Evolutionary conservation across 2,888 invertebrate genomes (phyloP), one percentile per base, ranked within the genome.

Genomic region (Volucella zonaria): DNA sequence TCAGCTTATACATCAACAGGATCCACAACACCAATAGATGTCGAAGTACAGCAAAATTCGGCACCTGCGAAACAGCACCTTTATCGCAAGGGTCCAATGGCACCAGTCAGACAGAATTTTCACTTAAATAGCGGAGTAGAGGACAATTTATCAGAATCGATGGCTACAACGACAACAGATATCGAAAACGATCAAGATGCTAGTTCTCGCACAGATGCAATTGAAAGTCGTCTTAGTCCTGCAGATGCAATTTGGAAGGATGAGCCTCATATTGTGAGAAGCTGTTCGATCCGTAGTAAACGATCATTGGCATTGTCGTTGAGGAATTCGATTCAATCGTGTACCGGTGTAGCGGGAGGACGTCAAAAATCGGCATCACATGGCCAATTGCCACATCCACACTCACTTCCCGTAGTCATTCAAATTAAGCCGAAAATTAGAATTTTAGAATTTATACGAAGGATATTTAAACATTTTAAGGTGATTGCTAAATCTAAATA

Each of bases 1-100:
- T 71, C 81, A 2, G 59, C 12, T 2, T 51, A 64, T 11, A 76
- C 66, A 10, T 83, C 83, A 42, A 79, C 83, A 12, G 66, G 89
- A 52, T 91, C 91, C 4, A 90, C 91, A 73, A 90, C 90, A 12
- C 90, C 91, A 15, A 90, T 91, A 10, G 91, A 90, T n/a, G 90
- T 90, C 81, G 90, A 90, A 40, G 90, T 89, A 87, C 88, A 23
- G 87, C 89, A 51, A 73, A 87, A 62, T 88, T 81, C 71, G 45
- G 6, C 6, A 1, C 70, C 58, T 42, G 68, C 54, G 10, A 68
- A 71, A 18, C 40, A 51, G 11, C 54, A 51, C 0, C 54, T 54
- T 11, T 40, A 75, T 52, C 71, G 71, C 23, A 75, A 75, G 15
- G 40, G 67, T 10, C 51, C 78, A 0, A 40, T 86, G 23, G 47